These are phyloP conservation scores for Cyaniris semiargus DNA, from an alignment of 2,888 invertebrate species.

Conservation along the genomic window DNA sequence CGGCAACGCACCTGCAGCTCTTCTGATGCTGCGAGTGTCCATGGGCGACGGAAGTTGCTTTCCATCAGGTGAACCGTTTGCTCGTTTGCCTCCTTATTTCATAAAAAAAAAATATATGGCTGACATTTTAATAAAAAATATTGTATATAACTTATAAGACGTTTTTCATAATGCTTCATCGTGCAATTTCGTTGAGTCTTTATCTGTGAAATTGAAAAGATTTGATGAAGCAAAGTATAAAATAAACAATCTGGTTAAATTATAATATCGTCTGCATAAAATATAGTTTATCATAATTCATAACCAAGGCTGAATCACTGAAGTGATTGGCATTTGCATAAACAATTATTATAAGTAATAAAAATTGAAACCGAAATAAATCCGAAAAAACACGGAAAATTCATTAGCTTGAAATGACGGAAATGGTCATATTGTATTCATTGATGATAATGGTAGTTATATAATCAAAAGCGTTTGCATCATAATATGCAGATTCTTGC, in stretches of 20 bases:
- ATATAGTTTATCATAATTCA: background rate
- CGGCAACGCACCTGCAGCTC: too few species aligned
- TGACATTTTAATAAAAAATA: background rate
- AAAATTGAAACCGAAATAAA: background rate
- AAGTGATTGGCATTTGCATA: constrained; percentile 19
- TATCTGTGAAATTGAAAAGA: too few species aligned
- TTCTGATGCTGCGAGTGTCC: too few species aligned
- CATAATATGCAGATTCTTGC: background rate
- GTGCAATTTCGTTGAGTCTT: too few species aligned
- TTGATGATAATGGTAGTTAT: background rate
- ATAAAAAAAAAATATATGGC: too few species aligned
- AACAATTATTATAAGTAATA: background rate
- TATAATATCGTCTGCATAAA: background rate
- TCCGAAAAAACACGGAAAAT: background rate
- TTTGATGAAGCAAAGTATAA: background rate
- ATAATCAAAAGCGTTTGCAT: background rate
- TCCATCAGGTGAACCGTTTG: too few species aligned
- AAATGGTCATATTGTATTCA: background rate
- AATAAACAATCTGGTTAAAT: background rate
- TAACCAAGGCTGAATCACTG: constrained; percentile 1
- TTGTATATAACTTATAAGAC: background rate
- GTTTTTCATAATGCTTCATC: too few species aligned
- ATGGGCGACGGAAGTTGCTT: too few species aligned
- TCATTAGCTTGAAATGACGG: background rate
- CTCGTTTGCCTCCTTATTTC: too few species aligned